Base-by-base conservation (phyloP, 2,888 invertebrate species). In the Clitarchus hookeri region DNA sequence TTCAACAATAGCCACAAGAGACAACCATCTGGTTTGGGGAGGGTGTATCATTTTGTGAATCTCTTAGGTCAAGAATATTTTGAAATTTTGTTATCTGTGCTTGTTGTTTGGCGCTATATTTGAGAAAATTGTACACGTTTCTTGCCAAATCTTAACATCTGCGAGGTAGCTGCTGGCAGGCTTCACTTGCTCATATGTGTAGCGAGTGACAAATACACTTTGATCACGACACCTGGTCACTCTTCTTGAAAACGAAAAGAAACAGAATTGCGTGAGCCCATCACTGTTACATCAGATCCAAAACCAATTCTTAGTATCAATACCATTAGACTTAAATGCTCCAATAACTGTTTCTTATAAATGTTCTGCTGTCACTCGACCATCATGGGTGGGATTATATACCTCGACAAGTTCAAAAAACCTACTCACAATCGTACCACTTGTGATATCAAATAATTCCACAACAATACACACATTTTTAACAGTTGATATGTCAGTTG, bases 121-220 rank as follows among this genome's bases (percentile, higher is more conserved):
- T 88, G 13, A 90, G 88, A 84, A 87, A 89, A 84, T 88, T 89
- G 85, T 90, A 90, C 2, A 91, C 86, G 84, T 89, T 88, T 44
- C 89, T 83, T 11, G 89, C 89, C 79, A 90, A 88, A 83, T 89
- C 88, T 89, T 90, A 90, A 86, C 89, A 89, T 26, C 87, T 79
- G 53, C 88, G 44, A 9, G 90, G 90, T 12, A 90, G 85, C 77
- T 84, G 77, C 87, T 90, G 89, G 86, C 89, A 90, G 9, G 90
- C 90, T 85, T 89, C 88, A 86, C 89, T 89, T 44, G 90, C 90
- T 84, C 90, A 90, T 23, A 91, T 85, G 87, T 90, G 90, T 84
- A 89, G 54, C 0, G 90, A 90, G 87, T 91, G 90, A 83, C 90
- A 90, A 26, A 90, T 85, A 80, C 90, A 91, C 88, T 90, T 90